Percentiles rank a stretch among this genome's conserved stretches.
These are phyloP conservation scores for Pristionchus arcanus DNA, from an alignment of 2,888 invertebrate genomes.

Conservation along the genomic window DNA sequence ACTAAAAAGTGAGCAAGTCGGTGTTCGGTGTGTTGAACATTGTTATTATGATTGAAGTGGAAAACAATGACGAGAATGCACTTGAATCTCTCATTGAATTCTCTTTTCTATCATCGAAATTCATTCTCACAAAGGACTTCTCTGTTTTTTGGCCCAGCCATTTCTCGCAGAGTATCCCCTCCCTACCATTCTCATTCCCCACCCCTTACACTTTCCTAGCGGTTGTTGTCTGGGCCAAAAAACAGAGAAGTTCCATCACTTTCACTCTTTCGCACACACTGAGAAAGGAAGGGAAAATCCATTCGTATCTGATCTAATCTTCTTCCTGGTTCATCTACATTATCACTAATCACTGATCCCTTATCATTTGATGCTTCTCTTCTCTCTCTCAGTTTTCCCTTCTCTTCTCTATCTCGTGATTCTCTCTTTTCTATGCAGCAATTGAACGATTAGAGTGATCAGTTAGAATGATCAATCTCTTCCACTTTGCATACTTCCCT, in stretches of 20 bases:
- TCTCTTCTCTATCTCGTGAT: conserved; percentile 57
- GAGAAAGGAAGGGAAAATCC: neutral
- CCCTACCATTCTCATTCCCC: neutral
- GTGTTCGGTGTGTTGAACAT: too few species aligned
- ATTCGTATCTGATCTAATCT: too few species aligned
- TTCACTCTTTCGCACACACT: neutral
- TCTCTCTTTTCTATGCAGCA: conserved; percentile 44
- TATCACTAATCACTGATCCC: conserved; percentile 22
- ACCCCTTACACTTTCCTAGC: neutral
- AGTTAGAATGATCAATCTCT: conserved; percentile 9
- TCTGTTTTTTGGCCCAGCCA: too few species aligned
- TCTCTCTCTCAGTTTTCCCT: conserved; percentile 58
- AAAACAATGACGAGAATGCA: neutral
- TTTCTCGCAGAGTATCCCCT: too few species aligned
- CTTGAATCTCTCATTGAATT: neutral
- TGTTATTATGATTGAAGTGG: conserved; percentile 7
- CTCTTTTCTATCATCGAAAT: neutral
- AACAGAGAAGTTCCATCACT: neutral
- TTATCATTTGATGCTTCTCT: conserved; percentile 44
- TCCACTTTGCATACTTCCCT: conserved; percentile 19
- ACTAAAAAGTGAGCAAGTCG: neutral
- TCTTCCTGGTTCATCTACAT: conserved; percentile 5
- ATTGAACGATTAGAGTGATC: conserved; percentile 17
- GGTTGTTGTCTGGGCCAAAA: neutral
- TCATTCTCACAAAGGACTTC: neutral